phyloP scores from a whole-genome alignment of 2,113 vertebrate genomes.

The Empidonax traillii region DNA sequence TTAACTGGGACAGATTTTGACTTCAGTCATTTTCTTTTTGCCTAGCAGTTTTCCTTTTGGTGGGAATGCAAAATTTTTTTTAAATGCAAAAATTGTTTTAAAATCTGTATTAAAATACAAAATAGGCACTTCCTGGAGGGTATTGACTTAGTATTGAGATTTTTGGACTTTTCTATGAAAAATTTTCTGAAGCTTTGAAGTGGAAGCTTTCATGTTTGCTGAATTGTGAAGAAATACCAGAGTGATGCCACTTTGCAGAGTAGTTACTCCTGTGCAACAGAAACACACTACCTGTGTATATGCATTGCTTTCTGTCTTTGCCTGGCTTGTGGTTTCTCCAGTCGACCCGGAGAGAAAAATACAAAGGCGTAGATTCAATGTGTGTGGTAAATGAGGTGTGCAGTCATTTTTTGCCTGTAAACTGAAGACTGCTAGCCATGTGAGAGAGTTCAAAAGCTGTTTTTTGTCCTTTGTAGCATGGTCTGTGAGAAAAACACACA shows the following conservation, averaged over 20 bases:
- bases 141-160: background rate
- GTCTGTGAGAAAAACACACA: background rate
- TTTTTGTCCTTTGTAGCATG: background rate
- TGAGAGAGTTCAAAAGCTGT: background rate
- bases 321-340: background rate
- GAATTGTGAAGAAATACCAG: background rate
- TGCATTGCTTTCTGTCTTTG: background rate
- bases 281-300: background rate
- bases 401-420: background rate
- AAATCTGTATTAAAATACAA: background rate
- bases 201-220: background rate
- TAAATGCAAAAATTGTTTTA: background rate
- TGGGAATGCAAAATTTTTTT: background rate
- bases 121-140: background rate
- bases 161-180: background rate
- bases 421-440: background rate
- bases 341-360: background rate
- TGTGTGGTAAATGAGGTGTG: background rate
- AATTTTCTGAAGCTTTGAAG: background rate
- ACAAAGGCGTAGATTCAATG: background rate
- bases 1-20: background rate
- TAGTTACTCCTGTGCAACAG: background rate
- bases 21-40: background rate
- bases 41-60: background rate
- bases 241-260: background rate